Conservation (phyloP, 37 sponge, comb jelly and placozoan species). For the Amphimedon queenslandica region DNA sequence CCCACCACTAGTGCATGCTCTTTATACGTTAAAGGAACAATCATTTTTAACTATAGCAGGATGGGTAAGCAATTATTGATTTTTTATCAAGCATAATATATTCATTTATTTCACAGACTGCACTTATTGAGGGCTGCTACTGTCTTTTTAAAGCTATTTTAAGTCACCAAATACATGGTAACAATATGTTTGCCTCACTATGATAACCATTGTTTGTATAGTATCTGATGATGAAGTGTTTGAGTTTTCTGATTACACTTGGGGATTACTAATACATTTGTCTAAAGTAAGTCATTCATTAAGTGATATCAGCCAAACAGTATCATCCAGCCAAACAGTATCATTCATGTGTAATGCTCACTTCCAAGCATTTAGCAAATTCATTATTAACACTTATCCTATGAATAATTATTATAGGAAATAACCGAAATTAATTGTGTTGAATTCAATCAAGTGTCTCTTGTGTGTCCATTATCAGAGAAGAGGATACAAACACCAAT, state of each 20-base stretch:
- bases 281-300: neutral
- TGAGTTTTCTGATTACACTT: constrained; percentile 18
- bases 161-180: neutral
- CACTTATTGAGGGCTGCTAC: constrained; percentile 13
- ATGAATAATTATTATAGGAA: too few relatives aligned
- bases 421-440: neutral
- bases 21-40: neutral
- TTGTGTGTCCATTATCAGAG: neutral
- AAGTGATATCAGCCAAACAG: too few relatives aligned
- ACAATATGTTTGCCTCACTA: too few relatives aligned
- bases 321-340: too few relatives aligned
- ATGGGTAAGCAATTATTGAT: constrained; percentile 10
- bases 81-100: neutral
- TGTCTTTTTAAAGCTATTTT: constrained; percentile 1
- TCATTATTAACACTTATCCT: too few relatives aligned
- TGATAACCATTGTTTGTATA: too few relatives aligned
- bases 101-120: neutral
- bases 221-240: neutral
- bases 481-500: neutral
- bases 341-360: too few relatives aligned
- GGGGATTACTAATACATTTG: constrained; percentile 3
- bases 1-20: constrained; percentile 14
- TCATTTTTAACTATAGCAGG: constrained; percentile 10
- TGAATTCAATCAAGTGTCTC: neutral
- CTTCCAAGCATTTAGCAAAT: too few relatives aligned